These are phyloP conservation scores for Drosophila monieri DNA, from an alignment of 2,888 invertebrate species.

Conservation along the genomic window DNA sequence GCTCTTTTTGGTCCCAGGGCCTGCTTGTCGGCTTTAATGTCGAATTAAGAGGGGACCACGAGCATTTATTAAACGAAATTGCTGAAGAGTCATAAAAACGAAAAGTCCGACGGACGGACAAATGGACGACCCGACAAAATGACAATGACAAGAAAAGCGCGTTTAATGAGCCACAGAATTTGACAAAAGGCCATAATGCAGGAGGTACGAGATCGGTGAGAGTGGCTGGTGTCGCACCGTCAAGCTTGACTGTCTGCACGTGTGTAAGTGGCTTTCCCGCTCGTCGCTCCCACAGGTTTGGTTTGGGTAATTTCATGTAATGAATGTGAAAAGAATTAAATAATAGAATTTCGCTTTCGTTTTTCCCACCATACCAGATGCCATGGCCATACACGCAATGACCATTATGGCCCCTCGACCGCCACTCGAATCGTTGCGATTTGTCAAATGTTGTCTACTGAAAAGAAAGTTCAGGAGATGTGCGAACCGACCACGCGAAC, in stretches of 20 bases:
- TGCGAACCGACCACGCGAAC: conserved; percentile 31
- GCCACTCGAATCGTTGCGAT: conserved; percentile 51
- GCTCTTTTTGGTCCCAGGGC: conserved; percentile 41
- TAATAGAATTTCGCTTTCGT: conserved; percentile 83
- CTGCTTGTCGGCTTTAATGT: conserved; percentile 32
- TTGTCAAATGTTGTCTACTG: conserved; percentile 52
- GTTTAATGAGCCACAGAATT: conserved; percentile 69
- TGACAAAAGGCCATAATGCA: conserved; percentile 51
- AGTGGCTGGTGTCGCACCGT: conserved; percentile 27
- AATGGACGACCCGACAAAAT: conserved; percentile 34
- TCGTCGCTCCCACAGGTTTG: conserved; percentile 29
- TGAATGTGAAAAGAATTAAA: conserved; percentile 81
- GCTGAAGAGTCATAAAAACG: conserved; percentile 60
- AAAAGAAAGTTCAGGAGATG: conserved; percentile 66
- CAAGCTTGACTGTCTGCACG: conserved; percentile 20
- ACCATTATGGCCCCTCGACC: conserved; percentile 51
- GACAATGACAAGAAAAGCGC: conserved; percentile 61
- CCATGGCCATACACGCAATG: conserved; percentile 65
- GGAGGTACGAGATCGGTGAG: conserved; percentile 39
- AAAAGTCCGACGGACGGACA: conserved; percentile 55
- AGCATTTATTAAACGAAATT: conserved; percentile 65
- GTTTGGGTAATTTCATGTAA: conserved; percentile 72
- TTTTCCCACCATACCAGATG: conserved; percentile 57
- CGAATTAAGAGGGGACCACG: conserved; percentile 43
- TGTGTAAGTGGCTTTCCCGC: conserved; percentile 8